Base-by-base conservation (phyloP, 2,888 invertebrate genomes). In the Chloroclysta siterata region DNA sequence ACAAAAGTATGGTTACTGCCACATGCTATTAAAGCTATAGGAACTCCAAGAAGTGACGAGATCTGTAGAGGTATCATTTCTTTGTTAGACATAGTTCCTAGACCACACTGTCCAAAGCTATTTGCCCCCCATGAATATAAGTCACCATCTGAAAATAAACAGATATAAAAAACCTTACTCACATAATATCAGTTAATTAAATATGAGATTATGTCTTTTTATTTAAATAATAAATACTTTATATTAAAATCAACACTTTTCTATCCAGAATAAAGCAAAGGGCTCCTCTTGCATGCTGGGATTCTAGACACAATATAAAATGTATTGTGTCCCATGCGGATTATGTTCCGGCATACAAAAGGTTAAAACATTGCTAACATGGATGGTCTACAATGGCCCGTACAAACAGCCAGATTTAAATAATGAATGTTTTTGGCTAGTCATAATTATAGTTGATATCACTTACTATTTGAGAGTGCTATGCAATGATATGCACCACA, bases 41-140 rank as follows among this genome's bases (percentile, higher is more conserved):
- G 98, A 71, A 98, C 94, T 28, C 97, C 97, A 51, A 93, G 82
- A 50, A 98, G 84, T 17, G 96, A 95, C 33, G 89, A 89, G 42
- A 98, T 93, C 48, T 94, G 88, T 69, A 92, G 94, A 4, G 98
- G 97, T 64, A 90, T 94, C 57, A 92, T 83, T 81, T 95, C 94
- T 71, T 93, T 94, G 56, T 87, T 88, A 15, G 94, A 88, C 64
- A 94, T 89, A 17, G 90, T 89, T n/a, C 96, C 96, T 53, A 97
- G 81, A 6, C 98, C 98, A 67, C 98, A 93, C 80, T 98, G 98
- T 0, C 98, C 98, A 80, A 95, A 95, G 62, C 94, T 94, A 77
- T 98, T 98, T 42, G 95, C 95, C 50, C 98, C 98, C 97, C 98
- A 98, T 0, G 96, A 84, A 83, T 96, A 97, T n/a, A 98, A 85